Conservation (phyloP, 2,888 invertebrate species). For the Andrena praecox region DNA sequence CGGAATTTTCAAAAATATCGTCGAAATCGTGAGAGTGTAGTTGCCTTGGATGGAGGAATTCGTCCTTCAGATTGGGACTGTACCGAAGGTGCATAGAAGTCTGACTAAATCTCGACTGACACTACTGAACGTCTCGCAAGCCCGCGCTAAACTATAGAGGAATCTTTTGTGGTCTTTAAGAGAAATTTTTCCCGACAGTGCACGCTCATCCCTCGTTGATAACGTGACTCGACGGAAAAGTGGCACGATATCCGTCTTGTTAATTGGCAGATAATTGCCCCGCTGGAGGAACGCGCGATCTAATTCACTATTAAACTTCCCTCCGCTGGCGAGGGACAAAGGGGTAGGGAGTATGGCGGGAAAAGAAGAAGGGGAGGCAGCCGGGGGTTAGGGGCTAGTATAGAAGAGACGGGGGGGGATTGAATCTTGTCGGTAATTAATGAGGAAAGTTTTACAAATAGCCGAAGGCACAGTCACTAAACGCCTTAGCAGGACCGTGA, state of each 20-base stretch:
- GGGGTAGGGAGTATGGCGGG: slow-evolving; percentile 69
- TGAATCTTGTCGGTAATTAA: slow-evolving; percentile 82
- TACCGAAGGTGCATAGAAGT: too few relatives aligned
- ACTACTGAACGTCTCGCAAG: too few relatives aligned
- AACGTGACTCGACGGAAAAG: slow-evolving; percentile 43
- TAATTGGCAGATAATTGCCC: slow-evolving; percentile 76
- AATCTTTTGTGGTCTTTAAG: background rate
- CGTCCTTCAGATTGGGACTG: too few relatives aligned
- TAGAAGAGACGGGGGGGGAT: slow-evolving; percentile 71
- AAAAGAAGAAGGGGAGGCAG: slow-evolving; percentile 52
- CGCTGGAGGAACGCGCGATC: slow-evolving; percentile 68
- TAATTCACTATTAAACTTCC: slow-evolving; percentile 81
- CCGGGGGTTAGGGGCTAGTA: slow-evolving; percentile 52
- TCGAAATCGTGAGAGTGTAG: too few relatives aligned
- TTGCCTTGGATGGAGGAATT: too few relatives aligned
- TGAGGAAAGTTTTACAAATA: slow-evolving; percentile 83
- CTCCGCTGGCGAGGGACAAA: slow-evolving; percentile 74
- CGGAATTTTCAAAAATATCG: background rate
- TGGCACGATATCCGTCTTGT: slow-evolving; percentile 60
- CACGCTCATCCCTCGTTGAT: slow-evolving; percentile 16
- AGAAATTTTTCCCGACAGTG: background rate
- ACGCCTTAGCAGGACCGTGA: slow-evolving; percentile 72
- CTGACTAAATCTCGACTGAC: too few relatives aligned
- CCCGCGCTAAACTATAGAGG: too few relatives aligned
- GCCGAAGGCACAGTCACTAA: slow-evolving; percentile 78